Evolutionary conservation across 2,113 vertebrate genomes (phyloP).

Genomic region (Zapus hudsonius): DNA sequence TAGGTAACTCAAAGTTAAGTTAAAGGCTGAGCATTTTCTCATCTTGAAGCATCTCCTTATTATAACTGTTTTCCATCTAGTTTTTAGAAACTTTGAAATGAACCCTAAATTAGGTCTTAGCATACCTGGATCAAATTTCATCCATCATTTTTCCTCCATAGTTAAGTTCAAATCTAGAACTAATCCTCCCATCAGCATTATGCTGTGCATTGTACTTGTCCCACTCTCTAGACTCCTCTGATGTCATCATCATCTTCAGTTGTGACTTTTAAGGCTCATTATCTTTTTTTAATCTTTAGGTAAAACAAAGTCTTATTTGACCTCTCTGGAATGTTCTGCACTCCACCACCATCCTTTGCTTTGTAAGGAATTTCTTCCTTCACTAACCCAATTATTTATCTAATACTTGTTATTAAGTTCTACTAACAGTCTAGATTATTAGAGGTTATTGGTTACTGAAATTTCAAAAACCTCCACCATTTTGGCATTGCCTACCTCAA

Average conservation of each 20-base stretch:
- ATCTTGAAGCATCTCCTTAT: neutral
- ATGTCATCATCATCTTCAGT: neutral
- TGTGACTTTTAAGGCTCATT: neutral
- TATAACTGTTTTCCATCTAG: neutral
- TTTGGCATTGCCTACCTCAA: rapidly evolving
- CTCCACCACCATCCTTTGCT: neutral
- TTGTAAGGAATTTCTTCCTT: neutral
- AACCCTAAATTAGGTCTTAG: neutral
- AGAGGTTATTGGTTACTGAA: neutral
- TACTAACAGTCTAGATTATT: neutral
- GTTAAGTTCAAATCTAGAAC: neutral
- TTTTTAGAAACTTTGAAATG: neutral
- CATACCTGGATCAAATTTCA: neutral
- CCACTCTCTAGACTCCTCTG: rapidly evolving
- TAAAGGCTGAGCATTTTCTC: neutral
- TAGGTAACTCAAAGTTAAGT: neutral
- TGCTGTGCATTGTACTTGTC: rapidly evolving
- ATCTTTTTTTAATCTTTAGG: neutral
- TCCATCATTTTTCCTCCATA: neutral
- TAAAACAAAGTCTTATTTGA: neutral
- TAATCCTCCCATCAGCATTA: neutral
- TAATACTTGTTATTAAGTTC: too few species aligned
- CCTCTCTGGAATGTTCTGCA: neutral
- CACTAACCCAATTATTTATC: too few species aligned
- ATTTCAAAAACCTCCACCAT: neutral